A percentile compares a stretch with the other conserved stretches of the same genome.
These are phyloP conservation scores for Apostichopus leukothele DNA, from an alignment of 53 echinoderm and acorn worm genomes.

Conservation along the genomic window DNA sequence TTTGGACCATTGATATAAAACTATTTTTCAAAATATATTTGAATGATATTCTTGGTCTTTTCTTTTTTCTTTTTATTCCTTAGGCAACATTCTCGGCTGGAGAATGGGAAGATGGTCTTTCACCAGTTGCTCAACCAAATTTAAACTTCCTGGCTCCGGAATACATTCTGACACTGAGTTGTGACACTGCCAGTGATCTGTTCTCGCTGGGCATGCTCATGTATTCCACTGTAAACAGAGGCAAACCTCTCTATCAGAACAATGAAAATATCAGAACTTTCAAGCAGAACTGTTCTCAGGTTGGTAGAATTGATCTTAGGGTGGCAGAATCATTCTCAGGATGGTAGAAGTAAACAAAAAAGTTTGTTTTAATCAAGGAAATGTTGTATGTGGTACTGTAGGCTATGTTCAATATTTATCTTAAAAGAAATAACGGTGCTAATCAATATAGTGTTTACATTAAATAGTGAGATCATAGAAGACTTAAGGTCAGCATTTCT, in stretches of 20 bases:
- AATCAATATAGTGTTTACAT: too few species aligned
- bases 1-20: too few species aligned
- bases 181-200: constrained; percentile 96
- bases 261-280: constrained; percentile 75
- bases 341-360: too few species aligned
- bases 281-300: constrained; percentile 82
- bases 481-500: too few species aligned
- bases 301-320: not conserved
- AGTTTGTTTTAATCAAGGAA: too few species aligned
- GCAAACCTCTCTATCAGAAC: constrained; percentile 79
- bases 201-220: constrained; percentile 94
- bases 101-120: constrained; percentile 64
- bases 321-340: too few species aligned
- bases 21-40: too few species aligned
- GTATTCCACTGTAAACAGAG: constrained; percentile 79
- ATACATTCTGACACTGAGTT: constrained; percentile 83
- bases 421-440: too few species aligned
- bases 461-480: too few species aligned
- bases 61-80: not conserved
- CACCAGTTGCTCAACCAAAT: constrained; percentile 74
- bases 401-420: too few species aligned
- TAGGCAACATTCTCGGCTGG: constrained; percentile 69
- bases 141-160: constrained; percentile 93
- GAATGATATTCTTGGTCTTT: too few species aligned
- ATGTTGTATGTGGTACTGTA: too few species aligned